Evolutionary conservation across 2,888 invertebrate genomes (phyloP).

Genomic region (Drosophila recens): DNA sequence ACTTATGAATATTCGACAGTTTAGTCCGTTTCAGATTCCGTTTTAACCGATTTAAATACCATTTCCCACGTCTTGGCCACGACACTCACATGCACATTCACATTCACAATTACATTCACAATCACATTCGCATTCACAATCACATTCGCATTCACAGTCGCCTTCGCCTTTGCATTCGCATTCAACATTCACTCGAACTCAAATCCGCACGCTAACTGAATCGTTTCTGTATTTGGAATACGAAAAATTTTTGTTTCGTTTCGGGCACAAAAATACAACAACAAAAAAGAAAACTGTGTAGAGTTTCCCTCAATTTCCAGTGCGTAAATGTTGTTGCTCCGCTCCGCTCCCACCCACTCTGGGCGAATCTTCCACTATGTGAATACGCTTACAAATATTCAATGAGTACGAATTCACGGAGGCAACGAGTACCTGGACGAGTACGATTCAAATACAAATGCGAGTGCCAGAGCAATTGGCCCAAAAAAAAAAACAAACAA

Average conservation of each 20-base stretch:
- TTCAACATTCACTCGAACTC: conserved; percentile 66
- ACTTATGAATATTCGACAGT: conserved; percentile 7
- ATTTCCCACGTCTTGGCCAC: conserved; percentile 28
- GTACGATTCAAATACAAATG: conserved; percentile 37
- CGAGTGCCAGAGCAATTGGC: conserved; percentile 49
- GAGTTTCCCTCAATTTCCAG: conserved; percentile 77
- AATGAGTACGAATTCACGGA: conserved; percentile 38
- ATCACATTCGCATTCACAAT: conserved; percentile 41
- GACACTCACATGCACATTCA: conserved; percentile 14
- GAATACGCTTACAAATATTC: conserved; percentile 35
- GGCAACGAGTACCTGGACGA: conserved; percentile 25
- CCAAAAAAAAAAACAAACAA: conserved; percentile 1
- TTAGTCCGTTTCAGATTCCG: conserved; percentile 44
- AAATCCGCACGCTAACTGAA: conserved; percentile 79
- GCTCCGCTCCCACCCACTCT: conserved; percentile 38
- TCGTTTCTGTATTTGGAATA: conserved; percentile 81
- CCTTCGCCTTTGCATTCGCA: conserved; percentile 53
- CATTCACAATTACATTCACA: conserved; percentile 32
- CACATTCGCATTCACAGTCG: conserved; percentile 31
- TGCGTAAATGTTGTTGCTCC: conserved; percentile 72
- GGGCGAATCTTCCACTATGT: conserved; percentile 23
- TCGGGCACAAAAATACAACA: conserved; percentile 49
- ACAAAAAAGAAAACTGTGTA: conserved; percentile 54
- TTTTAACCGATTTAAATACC: conserved; percentile 23
- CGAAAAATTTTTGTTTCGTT: conserved; percentile 62